Base-by-base conservation (phyloP, 1,140 invertebrate species). In the Holotrichia oblita region DNA sequence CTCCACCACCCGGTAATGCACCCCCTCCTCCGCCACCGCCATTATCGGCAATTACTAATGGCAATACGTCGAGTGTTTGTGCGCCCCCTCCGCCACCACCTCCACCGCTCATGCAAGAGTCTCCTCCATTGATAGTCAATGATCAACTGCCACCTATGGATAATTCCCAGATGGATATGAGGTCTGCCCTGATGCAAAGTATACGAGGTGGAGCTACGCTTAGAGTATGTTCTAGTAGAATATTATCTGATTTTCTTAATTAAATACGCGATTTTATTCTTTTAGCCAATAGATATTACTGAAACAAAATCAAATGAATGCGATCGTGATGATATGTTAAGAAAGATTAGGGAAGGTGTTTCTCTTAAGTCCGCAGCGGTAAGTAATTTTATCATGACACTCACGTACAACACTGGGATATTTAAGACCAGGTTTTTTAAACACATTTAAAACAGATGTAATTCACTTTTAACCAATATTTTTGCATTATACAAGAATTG, bases 111-210 rank as follows among this genome's bases (percentile, higher is more conserved):
- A 3, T 27, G 14, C 14, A 27, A 27, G 59, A 78, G 78, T 69
- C 22, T 69, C 24, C 61, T 20, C 10, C 17, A 6, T 34, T 34
- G 4, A 1, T 20, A 34, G 12, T 34, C 6, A 69, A 14, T 22
- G 8, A 24, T 12, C 27, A 85, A 42, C 83, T 87, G 61, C 78
- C 85, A 41, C 81, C 84, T 64, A 83, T 87, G 75, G 83, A 86
- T n/a, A 73, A n/a, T 61, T 40, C 73, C 34, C 77, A 77, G 55
- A 27, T 69, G 6, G 93, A 94, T 86, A 83, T 89, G 4, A 88
- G 91, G 10, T 90, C 91, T 72, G 92, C 92, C 48, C 90, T 97
- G 3, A 91, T 97, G 91, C 92, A 94, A 77, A 92, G 92, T 78
- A 97, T 97, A 82, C 88, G 93, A 81, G 91, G 88, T 83, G 94